These are phyloP conservation scores for Uropetala carovei DNA, from an alignment of 2,888 invertebrate species.

Conservation along the genomic window DNA sequence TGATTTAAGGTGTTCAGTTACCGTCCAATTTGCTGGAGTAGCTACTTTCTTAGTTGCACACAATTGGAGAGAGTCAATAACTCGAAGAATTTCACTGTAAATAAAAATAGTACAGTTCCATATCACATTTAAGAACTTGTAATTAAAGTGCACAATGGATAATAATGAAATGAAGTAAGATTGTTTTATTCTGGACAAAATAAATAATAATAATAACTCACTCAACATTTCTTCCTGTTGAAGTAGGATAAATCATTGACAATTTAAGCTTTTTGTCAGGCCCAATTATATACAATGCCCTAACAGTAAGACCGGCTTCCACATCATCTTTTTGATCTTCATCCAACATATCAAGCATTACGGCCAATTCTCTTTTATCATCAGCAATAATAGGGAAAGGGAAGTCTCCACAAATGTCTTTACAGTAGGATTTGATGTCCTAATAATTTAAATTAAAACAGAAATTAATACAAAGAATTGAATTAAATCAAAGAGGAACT, in stretches of 20 bases:
- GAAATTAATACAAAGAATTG: not conserved
- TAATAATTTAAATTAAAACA: slow-evolving; percentile 69
- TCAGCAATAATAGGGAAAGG: slow-evolving; percentile 94
- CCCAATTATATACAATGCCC: slow-evolving; percentile 88
- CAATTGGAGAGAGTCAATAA: slow-evolving; percentile 89
- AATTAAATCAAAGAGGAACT: not conserved
- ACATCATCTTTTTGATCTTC: slow-evolving; percentile 82
- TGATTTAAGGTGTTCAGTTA: slow-evolving; percentile 74
- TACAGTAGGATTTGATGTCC: slow-evolving; percentile 84
- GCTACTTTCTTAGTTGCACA: slow-evolving; percentile 85
- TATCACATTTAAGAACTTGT: not conserved
- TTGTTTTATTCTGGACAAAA: not conserved
- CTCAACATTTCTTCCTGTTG: slow-evolving; percentile 91
- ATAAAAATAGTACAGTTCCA: not conserved
- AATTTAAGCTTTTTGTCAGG: slow-evolving; percentile 88
- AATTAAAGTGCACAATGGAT: not conserved
- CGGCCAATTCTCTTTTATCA: slow-evolving; percentile 83
- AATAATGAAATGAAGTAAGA: not conserved
- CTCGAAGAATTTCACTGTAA: slow-evolving; percentile 88
- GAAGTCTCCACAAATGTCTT: slow-evolving; percentile 83
- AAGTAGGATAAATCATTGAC: slow-evolving; percentile 89
- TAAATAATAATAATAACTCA: slow-evolving; percentile 75
- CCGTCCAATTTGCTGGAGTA: slow-evolving; percentile 92
- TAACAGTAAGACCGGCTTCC: slow-evolving; percentile 83
- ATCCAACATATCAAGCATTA: slow-evolving; percentile 87